Evolutionary conservation across 2,113 vertebrate species (phyloP).

Genomic region (Drymodes brunneopygia): DNA sequence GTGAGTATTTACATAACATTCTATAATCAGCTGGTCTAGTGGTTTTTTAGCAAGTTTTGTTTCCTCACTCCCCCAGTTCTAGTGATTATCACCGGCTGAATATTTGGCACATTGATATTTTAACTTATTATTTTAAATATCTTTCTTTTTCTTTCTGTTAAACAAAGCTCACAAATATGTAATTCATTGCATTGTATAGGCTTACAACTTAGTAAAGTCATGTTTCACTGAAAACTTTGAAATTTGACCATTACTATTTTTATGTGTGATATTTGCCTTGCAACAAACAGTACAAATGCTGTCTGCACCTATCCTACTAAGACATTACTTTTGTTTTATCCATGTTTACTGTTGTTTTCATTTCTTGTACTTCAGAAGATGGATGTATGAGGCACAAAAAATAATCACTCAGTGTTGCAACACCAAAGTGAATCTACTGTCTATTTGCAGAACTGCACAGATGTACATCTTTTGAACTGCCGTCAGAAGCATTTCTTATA

Average conservation of each 20-base stretch:
- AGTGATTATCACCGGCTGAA: not conserved
- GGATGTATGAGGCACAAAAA: not conserved
- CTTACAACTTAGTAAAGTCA: not conserved
- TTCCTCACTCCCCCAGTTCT: not conserved
- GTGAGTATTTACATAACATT: not conserved
- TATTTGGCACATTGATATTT: not conserved
- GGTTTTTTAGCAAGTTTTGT: not conserved
- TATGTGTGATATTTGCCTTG: not conserved
- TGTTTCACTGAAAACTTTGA: not conserved
- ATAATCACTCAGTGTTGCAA: not conserved
- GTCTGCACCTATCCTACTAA: not conserved
- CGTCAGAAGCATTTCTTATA: not conserved
- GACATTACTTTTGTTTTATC: not conserved
- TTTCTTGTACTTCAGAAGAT: not conserved
- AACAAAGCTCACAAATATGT: not conserved
- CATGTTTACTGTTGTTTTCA: conserved; percentile 5
- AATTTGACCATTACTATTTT: not conserved
- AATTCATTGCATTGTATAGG: not conserved
- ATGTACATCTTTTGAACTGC: not conserved
- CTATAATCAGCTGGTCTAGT: not conserved
- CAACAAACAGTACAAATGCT: not conserved
- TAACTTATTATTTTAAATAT: not conserved
- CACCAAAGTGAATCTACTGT: not conserved
- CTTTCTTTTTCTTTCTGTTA: not conserved
- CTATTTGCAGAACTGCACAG: not conserved